These are phyloP conservation scores for Brachionus rubens DNA, from an alignment of 1,140 invertebrate species.

Conservation along the genomic window DNA sequence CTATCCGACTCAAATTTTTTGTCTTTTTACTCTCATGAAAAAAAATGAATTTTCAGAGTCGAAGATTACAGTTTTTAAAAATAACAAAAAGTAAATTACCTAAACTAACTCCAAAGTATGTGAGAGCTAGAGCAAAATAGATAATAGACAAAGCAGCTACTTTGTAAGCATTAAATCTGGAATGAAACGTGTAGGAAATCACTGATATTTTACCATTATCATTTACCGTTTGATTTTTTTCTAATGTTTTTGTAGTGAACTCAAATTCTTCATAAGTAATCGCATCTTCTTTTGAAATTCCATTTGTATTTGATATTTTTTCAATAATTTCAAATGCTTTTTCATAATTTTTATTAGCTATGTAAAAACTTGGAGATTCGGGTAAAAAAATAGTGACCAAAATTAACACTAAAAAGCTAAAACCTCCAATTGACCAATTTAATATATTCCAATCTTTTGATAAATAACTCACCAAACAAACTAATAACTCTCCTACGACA, in stretches of 20 bases:
- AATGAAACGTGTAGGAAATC: conserved; percentile 7
- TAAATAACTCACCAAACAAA: neutral
- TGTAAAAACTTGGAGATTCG: conserved; percentile 12
- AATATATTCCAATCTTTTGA: neutral
- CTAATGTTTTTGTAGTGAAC: neutral
- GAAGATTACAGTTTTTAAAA: neutral
- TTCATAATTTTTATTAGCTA: neutral
- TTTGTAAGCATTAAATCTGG: neutral
- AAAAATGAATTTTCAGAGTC: too few species aligned
- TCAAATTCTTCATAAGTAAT: conserved; percentile 8
- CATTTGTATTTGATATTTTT: neutral
- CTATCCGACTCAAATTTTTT: too few species aligned
- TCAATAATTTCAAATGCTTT: neutral
- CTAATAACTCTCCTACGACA: neutral
- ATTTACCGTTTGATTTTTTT: neutral
- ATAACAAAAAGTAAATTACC: conserved; percentile 19
- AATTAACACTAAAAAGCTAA: neutral
- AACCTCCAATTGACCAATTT: conserved; percentile 8
- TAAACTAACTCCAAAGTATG: conserved; percentile 9
- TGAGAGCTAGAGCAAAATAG: conserved; percentile 4
- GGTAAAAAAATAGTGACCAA: neutral
- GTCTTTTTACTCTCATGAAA: too few species aligned
- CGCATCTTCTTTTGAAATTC: neutral
- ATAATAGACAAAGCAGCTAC: neutral
- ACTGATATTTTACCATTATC: neutral